Base-by-base conservation (phyloP, 2,113 vertebrate genomes). In the Seriola quinqueradiata region DNA sequence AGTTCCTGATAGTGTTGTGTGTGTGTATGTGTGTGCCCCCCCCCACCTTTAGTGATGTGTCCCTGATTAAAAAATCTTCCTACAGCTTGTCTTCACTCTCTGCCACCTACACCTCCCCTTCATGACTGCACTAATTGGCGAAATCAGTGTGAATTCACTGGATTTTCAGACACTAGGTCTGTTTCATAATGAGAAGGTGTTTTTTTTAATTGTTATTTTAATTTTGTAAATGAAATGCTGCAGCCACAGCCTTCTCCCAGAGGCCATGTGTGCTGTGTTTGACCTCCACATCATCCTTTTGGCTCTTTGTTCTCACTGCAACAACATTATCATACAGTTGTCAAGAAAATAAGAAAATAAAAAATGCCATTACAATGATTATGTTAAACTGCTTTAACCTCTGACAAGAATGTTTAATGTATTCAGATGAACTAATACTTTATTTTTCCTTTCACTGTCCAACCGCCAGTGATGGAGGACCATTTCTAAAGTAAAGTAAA, bases 51-150 rank as follows among this genome's bases (percentile, higher is more conserved):
- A 17, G 58, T 70, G 74, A 81, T 75, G 68, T 83, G 55, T 55
- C 61, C 77, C 59, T 66, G 83, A 66, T 79, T 48, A 60, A 77
- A 52, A 57, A 42, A 79, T 38, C 63, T 70, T 52, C 70, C 63
- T 83, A 64, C 81, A 79, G 52, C 64, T 66, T 12, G 21, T 61
- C 66, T 73, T 34, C 63, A 9, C 70, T 78, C 48, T 76, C 75
- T 44, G 57, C 84, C 83, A 54, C 82, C 81, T 63, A 63, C 75
- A 79, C 81, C 85, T 68, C 79, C 82, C 50, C 79, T 76, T 32
- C 42, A 87, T 34, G 34, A 70, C 68, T 36, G 42, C 81, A 81
- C 78, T 86, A 86, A 89, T 86, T 89, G 83, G 54, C 10, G 2
- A 64, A 86, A 82, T 84, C 67, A 58, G 67, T 28, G 81, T 54